Percentiles rank a stretch among this genome's conserved stretches.
Evolutionary conservation across 2,113 vertebrate species (phyloP).

Genomic region (Zosterops pallidus): DNA sequence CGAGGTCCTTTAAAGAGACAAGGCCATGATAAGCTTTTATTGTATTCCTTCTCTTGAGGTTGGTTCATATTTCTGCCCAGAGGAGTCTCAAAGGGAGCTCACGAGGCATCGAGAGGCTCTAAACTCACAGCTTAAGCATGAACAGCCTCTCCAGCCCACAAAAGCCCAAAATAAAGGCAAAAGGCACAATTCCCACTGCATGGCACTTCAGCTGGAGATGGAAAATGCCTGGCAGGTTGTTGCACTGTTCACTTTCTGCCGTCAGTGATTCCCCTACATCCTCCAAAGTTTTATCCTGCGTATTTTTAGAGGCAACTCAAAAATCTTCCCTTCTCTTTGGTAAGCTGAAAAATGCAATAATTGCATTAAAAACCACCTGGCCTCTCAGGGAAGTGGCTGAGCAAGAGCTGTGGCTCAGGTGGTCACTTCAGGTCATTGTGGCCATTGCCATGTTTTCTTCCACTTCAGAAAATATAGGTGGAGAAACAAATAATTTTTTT

Average conservation of each 20-base stretch:
- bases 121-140: background rate
- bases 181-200: background rate
- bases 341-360: background rate
- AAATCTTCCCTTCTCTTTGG: background rate
- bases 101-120: rapidly evolving
- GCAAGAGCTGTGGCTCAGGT: background rate
- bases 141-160: background rate
- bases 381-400: background rate
- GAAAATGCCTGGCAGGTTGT: background rate
- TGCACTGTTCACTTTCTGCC: background rate
- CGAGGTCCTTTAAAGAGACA: constrained; percentile 30
- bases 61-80: constrained; percentile 29
- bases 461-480: background rate
- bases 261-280: background rate
- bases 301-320: background rate
- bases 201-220: background rate
- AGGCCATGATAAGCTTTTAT: background rate
- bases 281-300: background rate
- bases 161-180: background rate
- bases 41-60: background rate
- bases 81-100: background rate
- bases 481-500: background rate
- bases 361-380: background rate
- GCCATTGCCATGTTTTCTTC: background rate
- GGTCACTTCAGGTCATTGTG: background rate